Evolutionary conservation across 2,888 invertebrate genomes (phyloP).

Genomic region (Xylocampa areola): DNA sequence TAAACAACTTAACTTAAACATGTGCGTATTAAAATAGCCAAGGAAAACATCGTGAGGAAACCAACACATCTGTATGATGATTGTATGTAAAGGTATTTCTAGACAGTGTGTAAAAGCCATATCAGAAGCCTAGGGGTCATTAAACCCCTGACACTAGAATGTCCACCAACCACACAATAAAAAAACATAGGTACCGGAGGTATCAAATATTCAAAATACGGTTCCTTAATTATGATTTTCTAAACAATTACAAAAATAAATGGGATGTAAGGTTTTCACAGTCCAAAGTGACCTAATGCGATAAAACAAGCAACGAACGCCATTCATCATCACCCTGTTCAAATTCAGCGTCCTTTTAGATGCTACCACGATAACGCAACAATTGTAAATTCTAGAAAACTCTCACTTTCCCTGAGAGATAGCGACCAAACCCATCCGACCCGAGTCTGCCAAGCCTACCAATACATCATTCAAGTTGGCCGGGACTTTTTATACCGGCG

Average conservation of each 20-base stretch:
- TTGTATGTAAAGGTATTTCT: too few relatives aligned
- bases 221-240: neutral
- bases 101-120: too few relatives aligned
- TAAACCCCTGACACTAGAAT: too few relatives aligned
- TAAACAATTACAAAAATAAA: neutral
- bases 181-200: too few relatives aligned
- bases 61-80: too few relatives aligned
- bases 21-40: too few relatives aligned
- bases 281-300: neutral
- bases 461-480: constrained; percentile 60
- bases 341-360: constrained; percentile 24
- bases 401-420: constrained; percentile 50
- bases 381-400: constrained; percentile 53
- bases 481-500: constrained; percentile 57
- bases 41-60: too few relatives aligned
- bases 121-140: too few relatives aligned
- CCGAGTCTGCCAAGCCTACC: constrained; percentile 47
- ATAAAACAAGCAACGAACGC: constrained; percentile 32
- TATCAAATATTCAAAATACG: neutral
- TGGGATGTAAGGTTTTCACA: neutral
- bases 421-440: constrained; percentile 50
- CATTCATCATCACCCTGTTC: constrained; percentile 31
- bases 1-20: too few relatives aligned
- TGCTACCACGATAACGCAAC: constrained; percentile 37
- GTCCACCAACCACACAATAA: too few relatives aligned